Percentiles rank a stretch among this genome's conserved stretches.
Conservation (phyloP, 2,113 vertebrate species). For the zebrafish (Danio rerio) region GRCz12tu NC_133195.1:33257501-33258000, state of each 20-base stretch:
- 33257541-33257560: constrained; percentile 38
- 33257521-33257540: background rate
- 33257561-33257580: constrained; percentile 50
- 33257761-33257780: background rate
- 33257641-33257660: constrained; percentile 44
- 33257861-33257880: constrained; percentile 33
- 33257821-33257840: constrained; percentile 1
- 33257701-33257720: background rate
- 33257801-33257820: constrained; percentile 27
- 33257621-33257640: constrained; percentile 47
- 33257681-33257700: constrained; percentile 9
- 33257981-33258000: constrained; percentile 49
- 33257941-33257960: background rate
- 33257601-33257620: constrained; percentile 37
- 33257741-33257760: background rate
- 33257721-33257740: constrained; percentile 22
- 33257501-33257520: background rate
- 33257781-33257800: constrained; percentile 13
- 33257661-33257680: constrained; percentile 26
- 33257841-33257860: constrained; percentile 23
- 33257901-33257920: constrained; percentile 32
- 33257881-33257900: constrained; percentile 34
- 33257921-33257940: background rate
- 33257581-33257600: constrained; percentile 45
- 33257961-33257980: constrained; percentile 25